Percentiles rank a stretch among this genome's conserved stretches.
Evolutionary conservation across 2,113 vertebrate genomes (phyloP).

Genomic region (Beaufortia kweichowensis): DNA sequence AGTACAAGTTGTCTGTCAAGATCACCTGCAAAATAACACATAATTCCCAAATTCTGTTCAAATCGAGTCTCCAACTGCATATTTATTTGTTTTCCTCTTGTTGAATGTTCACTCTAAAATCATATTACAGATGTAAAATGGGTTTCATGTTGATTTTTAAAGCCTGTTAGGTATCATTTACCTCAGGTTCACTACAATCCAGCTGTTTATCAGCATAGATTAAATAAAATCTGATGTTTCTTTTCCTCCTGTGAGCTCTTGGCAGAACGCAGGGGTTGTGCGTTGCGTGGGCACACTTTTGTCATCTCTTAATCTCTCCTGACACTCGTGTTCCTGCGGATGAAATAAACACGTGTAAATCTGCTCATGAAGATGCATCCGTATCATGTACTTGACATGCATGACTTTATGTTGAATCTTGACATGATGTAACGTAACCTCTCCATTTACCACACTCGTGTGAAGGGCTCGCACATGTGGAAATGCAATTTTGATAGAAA

Average conservation of each 20-base stretch:
- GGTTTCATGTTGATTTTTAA: no score
- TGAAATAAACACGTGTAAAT: slow-evolving; percentile 45
- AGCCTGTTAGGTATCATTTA: neutral
- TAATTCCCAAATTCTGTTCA: no score
- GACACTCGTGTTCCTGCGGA: slow-evolving; percentile 34
- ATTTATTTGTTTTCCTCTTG: no score
- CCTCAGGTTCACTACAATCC: neutral
- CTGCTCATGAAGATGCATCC: slow-evolving; percentile 29
- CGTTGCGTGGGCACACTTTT: slow-evolving; percentile 38
- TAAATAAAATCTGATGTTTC: slow-evolving; percentile 6
- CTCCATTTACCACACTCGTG: slow-evolving; percentile 1
- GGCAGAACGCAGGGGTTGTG: slow-evolving; percentile 1
- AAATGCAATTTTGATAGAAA: slow-evolving; percentile 14
- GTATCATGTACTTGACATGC: slow-evolving; percentile 35
- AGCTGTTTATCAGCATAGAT: slow-evolving; percentile 4
- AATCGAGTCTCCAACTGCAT: no score
- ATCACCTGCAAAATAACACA: no score
- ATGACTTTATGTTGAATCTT: slow-evolving; percentile 26
- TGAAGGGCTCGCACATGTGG: neutral
- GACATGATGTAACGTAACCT: slow-evolving; percentile 7
- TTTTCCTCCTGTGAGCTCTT: slow-evolving; percentile 10
- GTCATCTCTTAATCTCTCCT: slow-evolving; percentile 32
- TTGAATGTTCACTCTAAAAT: no score
- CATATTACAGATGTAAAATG: no score
- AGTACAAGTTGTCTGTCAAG: no score